Conservation (phyloP, 1,140 invertebrate genomes). For the Drosophila orena region DNA sequence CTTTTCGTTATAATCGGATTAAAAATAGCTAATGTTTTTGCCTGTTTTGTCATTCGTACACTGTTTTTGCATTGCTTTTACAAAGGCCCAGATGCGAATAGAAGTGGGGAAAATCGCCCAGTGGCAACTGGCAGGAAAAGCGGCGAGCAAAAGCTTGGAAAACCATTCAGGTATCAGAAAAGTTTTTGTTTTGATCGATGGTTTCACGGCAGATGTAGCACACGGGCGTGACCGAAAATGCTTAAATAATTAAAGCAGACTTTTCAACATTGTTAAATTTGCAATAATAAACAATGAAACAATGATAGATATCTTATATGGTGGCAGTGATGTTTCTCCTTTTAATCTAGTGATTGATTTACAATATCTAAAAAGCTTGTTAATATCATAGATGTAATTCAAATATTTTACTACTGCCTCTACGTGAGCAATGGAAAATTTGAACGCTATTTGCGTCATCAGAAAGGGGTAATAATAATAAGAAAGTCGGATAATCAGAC, state of each 20-base stretch:
- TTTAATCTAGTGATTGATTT: slow-evolving; percentile 8
- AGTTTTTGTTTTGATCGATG: slow-evolving; percentile 45
- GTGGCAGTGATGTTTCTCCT: neutral
- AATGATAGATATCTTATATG: slow-evolving; percentile 3
- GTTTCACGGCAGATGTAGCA: slow-evolving; percentile 29
- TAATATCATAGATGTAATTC: neutral
- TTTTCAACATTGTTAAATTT: slow-evolving; percentile 10
- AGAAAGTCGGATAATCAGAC: slow-evolving; percentile 38
- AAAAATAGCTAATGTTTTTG: slow-evolving; percentile 72
- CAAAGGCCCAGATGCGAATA: slow-evolving; percentile 35
- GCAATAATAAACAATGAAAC: slow-evolving; percentile 28
- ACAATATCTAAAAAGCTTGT: slow-evolving; percentile 12
- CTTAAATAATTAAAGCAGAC: slow-evolving; percentile 18
- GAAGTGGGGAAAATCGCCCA: slow-evolving; percentile 15
- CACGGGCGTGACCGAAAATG: slow-evolving; percentile 8
- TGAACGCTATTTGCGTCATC: slow-evolving; percentile 26
- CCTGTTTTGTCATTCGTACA: slow-evolving; percentile 48
- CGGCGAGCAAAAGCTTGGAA: slow-evolving; percentile 41
- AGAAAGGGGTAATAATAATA: slow-evolving; percentile 30
- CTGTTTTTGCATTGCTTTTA: slow-evolving; percentile 46
- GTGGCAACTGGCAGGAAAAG: slow-evolving; percentile 23
- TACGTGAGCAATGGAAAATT: slow-evolving; percentile 20
- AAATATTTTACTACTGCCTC: slow-evolving; percentile 17
- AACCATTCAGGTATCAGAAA: slow-evolving; percentile 41
- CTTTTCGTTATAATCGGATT: slow-evolving; percentile 78